Evolutionary conservation across 1,140 invertebrate genomes (phyloP).

Genomic region (Drosophila kepulauana): DNA sequence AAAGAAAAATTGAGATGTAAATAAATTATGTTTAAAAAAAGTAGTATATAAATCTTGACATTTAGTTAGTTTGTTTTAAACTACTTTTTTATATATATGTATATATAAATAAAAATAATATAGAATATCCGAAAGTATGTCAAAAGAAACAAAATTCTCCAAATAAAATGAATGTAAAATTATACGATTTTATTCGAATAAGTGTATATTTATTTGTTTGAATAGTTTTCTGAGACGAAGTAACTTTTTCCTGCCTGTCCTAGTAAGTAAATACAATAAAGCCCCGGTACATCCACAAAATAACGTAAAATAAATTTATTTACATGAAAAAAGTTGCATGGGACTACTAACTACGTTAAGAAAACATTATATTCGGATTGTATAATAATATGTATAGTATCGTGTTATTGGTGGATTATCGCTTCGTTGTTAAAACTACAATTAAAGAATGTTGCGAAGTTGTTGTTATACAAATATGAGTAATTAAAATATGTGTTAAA

Average conservation of each 20-base stretch:
- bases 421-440: constrained; percentile 51
- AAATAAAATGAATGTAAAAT: not conserved
- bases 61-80: too few species aligned
- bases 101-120: too few species aligned
- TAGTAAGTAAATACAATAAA: not conserved
- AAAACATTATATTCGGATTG: constrained; percentile 50
- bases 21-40: too few species aligned
- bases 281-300: not conserved
- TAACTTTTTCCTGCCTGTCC: not conserved
- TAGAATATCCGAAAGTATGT: too few species aligned
- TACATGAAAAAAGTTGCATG: constrained; percentile 55
- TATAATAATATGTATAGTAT: constrained; percentile 16
- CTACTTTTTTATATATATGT: too few species aligned
- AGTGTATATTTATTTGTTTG: not conserved
- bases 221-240: not conserved
- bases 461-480: constrained; percentile 30
- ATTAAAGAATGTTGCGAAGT: constrained; percentile 70
- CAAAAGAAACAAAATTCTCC: too few species aligned
- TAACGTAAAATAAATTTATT: constrained; percentile 66
- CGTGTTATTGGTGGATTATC: constrained; percentile 56
- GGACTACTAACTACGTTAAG: constrained; percentile 63
- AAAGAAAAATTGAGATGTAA: too few species aligned
- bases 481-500: not conserved
- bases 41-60: too few species aligned
- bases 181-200: not conserved